Conservation (phyloP, 2,888 invertebrate genomes). For the Acanthococcus lagerstroemiae region DNA sequence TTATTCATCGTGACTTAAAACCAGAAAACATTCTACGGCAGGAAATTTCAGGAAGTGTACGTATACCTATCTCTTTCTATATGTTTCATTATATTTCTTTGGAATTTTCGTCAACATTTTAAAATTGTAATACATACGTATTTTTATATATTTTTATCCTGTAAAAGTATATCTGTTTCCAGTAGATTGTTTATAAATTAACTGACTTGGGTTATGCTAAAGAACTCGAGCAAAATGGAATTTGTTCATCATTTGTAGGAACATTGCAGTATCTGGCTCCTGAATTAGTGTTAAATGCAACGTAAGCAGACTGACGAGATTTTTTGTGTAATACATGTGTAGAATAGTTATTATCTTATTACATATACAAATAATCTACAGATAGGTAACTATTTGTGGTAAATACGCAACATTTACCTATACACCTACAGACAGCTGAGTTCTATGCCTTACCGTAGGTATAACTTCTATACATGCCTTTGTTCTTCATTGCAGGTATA, state of each 20-base stretch:
- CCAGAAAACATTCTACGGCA: constrained; percentile 15
- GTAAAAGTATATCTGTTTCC: not conserved
- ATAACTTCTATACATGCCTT: too few species aligned
- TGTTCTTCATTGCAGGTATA: constrained; percentile 1
- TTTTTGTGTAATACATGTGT: not conserved
- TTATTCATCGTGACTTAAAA: constrained; percentile 12
- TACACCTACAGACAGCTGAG: too few species aligned
- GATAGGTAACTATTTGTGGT: not conserved
- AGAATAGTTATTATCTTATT: not conserved
- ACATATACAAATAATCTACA: not conserved
- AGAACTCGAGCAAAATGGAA: constrained; percentile 5
- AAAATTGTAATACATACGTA: too few species aligned
- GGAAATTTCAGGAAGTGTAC: not conserved
- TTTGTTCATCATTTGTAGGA: constrained; percentile 11
- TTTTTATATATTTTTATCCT: too few species aligned
- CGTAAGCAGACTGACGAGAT: not conserved
- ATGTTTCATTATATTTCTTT: not conserved
- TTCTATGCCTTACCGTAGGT: too few species aligned
- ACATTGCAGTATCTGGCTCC: constrained; percentile 12
- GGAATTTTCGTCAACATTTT: not conserved
- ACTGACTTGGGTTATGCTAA: constrained; percentile 15
- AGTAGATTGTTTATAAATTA: constrained; percentile 9
- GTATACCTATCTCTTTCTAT: too few species aligned
- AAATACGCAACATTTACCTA: not conserved
- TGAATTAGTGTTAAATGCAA: constrained; percentile 15